Evolutionary conservation across 2,113 vertebrate genomes (phyloP).

Genomic region (Nothoprocta pentlandii): DNA sequence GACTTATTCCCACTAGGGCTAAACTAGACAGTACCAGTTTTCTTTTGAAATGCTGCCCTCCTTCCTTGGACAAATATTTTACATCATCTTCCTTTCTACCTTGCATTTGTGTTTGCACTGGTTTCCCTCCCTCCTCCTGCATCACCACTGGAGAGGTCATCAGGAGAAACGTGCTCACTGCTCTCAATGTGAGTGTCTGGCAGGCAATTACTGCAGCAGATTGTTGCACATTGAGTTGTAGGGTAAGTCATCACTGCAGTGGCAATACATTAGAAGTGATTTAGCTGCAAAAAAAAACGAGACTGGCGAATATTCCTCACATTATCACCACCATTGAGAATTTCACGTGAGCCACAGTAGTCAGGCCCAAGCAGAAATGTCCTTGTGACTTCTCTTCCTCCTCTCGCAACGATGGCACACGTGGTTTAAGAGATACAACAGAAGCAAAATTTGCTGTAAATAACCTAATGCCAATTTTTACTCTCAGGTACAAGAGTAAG

Average conservation of each 20-base stretch:
- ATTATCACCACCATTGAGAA: not conserved
- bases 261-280: constrained; percentile 29
- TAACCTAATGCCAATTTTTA: not conserved
- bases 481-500: constrained; percentile 33
- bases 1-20: constrained; percentile 17
- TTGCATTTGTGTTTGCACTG: not conserved
- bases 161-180: constrained; percentile 25
- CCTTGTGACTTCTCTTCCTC: not conserved
- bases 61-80: constrained; percentile 24
- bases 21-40: constrained; percentile 33
- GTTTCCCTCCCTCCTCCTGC: constrained; percentile 62
- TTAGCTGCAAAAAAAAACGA: constrained; percentile 17
- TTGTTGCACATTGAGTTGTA: constrained; percentile 29
- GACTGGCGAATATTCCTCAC: constrained; percentile 1
- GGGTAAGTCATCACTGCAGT: constrained; percentile 8
- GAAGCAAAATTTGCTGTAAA: not conserved
- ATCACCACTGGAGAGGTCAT: constrained; percentile 60
- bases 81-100: constrained; percentile 48
- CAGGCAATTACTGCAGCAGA: constrained; percentile 61
- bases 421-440: not conserved
- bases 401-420: not conserved
- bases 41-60: constrained; percentile 57
- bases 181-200: constrained; percentile 43
- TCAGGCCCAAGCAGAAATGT: not conserved
- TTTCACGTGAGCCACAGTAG: not conserved